Conservation (phyloP, 2,888 invertebrate genomes). For the Watsonalla cultraria region DNA sequence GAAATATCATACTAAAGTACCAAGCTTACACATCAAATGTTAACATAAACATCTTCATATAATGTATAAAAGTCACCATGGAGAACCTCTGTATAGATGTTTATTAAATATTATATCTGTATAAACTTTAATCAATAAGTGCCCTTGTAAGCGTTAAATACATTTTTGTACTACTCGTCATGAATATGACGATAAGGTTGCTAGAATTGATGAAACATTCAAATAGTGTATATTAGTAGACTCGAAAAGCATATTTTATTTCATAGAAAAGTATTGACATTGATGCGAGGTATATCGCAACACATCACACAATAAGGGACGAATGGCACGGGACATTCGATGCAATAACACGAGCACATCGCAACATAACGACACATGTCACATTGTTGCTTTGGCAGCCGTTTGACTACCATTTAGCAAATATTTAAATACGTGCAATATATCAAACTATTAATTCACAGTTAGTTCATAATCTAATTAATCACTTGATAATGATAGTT, state of each 20-base stretch:
- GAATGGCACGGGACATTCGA: constrained; percentile 40
- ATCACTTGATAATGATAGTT: constrained; percentile 33
- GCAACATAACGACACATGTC: constrained; percentile 12
- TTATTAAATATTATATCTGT: constrained; percentile 20
- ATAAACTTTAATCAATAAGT: constrained; percentile 43
- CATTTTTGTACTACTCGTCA: constrained; percentile 41
- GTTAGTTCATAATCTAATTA: constrained; percentile 30
- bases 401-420: constrained; percentile 9
- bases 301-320: constrained; percentile 17
- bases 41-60: constrained; percentile 1
- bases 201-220: constrained; percentile 18
- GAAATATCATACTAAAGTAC: constrained; percentile 7
- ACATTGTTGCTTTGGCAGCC: neutral
- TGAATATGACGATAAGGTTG: constrained; percentile 25
- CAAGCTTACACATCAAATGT: constrained; percentile 15
- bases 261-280: constrained; percentile 11
- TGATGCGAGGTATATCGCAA: constrained; percentile 5
- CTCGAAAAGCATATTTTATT: constrained; percentile 11
- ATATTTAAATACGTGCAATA: constrained; percentile 27
- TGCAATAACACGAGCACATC: constrained; percentile 23
- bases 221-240: constrained; percentile 9
- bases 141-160: constrained; percentile 36
- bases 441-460: constrained; percentile 16
- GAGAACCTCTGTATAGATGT: constrained; percentile 11
- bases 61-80: constrained; percentile 9